Evolutionary conservation across 2,113 vertebrate genomes (phyloP).

Genomic region (Uropsilus gracilis): DNA sequence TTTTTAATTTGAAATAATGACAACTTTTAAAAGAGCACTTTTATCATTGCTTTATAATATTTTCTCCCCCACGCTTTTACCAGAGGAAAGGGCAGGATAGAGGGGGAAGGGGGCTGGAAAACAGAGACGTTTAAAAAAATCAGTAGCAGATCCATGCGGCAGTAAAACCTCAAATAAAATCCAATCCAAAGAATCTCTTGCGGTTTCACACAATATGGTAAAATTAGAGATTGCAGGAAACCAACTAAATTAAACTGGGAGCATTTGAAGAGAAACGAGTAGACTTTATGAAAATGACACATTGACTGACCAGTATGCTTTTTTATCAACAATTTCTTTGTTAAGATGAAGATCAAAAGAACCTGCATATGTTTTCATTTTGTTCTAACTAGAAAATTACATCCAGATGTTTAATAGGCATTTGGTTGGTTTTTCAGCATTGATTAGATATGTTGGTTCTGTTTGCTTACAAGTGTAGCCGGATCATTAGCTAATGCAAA

Average conservation of each 20-base stretch:
- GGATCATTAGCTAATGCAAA: constrained; percentile 92
- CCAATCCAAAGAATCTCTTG: constrained; percentile 85
- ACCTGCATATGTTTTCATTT: constrained; percentile 90
- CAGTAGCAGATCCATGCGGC: constrained; percentile 85
- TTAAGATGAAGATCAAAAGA: constrained; percentile 90
- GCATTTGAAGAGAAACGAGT: constrained; percentile 86
- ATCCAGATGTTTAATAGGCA: constrained; percentile 93
- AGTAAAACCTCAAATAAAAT: constrained; percentile 89
- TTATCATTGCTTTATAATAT: constrained; percentile 72
- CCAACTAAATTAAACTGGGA: constrained; percentile 87
- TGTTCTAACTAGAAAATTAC: constrained; percentile 91
- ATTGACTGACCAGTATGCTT: constrained; percentile 84
- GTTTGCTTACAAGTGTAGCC: constrained; percentile 92
- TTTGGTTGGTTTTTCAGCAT: constrained; percentile 90
- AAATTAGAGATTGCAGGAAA: constrained; percentile 90
- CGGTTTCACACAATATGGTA: constrained; percentile 89
- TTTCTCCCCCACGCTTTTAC: constrained; percentile 40
- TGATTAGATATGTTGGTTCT: constrained; percentile 92
- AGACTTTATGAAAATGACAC: constrained; percentile 88
- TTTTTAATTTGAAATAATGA: constrained; percentile 73
- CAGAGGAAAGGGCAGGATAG: constrained; percentile 11
- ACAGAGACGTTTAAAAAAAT: constrained; percentile 56
- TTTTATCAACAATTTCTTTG: constrained; percentile 89
- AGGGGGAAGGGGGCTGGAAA: background rate
- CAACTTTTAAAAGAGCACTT: constrained; percentile 66